phyloP scores from a whole-genome alignment of 2,888 invertebrate genomes.

The Psylliodes chrysocephalus region DNA sequence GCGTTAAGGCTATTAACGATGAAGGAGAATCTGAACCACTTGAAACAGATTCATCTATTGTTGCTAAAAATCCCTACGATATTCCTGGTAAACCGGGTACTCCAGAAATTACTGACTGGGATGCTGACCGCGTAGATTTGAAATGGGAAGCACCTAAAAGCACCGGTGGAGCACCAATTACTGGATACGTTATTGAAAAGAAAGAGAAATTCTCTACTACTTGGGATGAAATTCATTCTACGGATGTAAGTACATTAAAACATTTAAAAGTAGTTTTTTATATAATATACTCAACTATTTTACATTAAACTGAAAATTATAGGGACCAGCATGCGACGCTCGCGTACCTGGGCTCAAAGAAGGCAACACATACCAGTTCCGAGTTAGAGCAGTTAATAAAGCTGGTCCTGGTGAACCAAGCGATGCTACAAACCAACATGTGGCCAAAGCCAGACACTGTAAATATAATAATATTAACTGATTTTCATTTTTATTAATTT shows the following conservation, averaged over 20 bases:
- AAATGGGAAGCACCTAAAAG: constrained; percentile 84
- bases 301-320: constrained; percentile 46
- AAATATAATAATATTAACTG: constrained; percentile 63
- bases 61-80: constrained; percentile 97
- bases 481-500: constrained; percentile 1
- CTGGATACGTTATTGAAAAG: constrained; percentile 89
- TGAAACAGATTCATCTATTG: constrained; percentile 86
- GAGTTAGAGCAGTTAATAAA: constrained; percentile 94
- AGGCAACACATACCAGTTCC: constrained; percentile 94
- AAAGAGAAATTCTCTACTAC: constrained; percentile 80
- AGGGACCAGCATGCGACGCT: constrained; percentile 83
- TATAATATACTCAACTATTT: background rate
- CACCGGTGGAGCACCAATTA: constrained; percentile 83
- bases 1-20: constrained; percentile 93
- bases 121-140: constrained; percentile 87
- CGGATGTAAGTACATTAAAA: constrained; percentile 68
- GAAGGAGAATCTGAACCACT: constrained; percentile 96
- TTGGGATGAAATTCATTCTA: constrained; percentile 85
- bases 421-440: constrained; percentile 86
- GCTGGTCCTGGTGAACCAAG: constrained; percentile 93
- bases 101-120: constrained; percentile 89
- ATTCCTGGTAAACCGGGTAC: constrained; percentile 87
- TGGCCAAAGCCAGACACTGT: constrained; percentile 88
- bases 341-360: constrained; percentile 87
- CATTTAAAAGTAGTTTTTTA: no score